Evolutionary conservation across 2,797 vertebrate species (phyloP), one percentile per base, ranked within the genome.

Genomic region (Sebastes matsubarae): DNA sequence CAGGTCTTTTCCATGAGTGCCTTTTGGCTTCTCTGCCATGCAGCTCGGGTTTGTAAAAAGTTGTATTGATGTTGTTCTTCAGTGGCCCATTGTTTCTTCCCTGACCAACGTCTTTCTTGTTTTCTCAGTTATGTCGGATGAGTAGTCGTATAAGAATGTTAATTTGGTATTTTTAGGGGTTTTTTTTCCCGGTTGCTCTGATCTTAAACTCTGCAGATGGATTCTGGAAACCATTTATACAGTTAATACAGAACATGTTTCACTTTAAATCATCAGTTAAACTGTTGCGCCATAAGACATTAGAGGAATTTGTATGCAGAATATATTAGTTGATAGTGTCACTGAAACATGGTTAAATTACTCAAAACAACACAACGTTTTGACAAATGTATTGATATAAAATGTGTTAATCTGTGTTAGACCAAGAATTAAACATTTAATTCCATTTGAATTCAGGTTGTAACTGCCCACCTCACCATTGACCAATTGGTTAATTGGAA

Each of bases 61-160:
- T 42, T 59, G 24, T 55, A 55, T 32, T 52, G 25, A 76, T 72
- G 42, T 46, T 32, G 16, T 36, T 78, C 6, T 68, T 46, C 27
- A 20, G 27, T 12, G 46, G 42, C 77, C 58, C 57, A 27, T 75
- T 18, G n/a, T 68, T 34, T 75, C 8, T 32, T 25, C 13, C 34
- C 75, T 38, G 54, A 22, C 61, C 36, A 42, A n/a, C 3, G 11
- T 69, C 22, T 30, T 61, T 76, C 12, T 57, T 70, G 60, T 82
- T 75, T 65, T 68, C 25, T 73, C 46, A 50, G 59, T 34, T 16
- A 4, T 7, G 30, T 69, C 13, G 2, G 36, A 73, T 74, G 75
- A 77, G 46, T 77, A 27, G 61, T 77, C 5, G 1, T 20, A 36
- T 59, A 82, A 77, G 79, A 81, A 81, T 79, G 75, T 68, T 73